Conservation (phyloP, 2,113 vertebrate species). For the Otis tarda region DNA sequence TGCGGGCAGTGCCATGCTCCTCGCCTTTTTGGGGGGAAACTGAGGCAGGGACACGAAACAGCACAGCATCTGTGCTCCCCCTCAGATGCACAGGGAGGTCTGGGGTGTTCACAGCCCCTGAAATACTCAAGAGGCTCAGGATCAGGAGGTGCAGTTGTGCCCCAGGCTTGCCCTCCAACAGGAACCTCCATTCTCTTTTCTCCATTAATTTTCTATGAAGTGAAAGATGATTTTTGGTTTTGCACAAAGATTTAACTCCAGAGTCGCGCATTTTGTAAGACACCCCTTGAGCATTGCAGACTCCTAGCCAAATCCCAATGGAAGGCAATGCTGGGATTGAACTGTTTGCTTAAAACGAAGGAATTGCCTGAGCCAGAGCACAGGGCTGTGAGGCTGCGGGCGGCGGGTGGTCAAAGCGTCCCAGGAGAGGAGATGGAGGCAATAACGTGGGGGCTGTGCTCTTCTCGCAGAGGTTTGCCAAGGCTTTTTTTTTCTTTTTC, state of each 20-base stretch:
- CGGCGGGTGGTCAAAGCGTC: neutral
- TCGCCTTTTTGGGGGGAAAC: neutral
- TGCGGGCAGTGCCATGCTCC: neutral
- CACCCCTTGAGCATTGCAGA: neutral
- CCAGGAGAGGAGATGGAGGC: neutral
- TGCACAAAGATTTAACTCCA: neutral
- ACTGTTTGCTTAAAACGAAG: neutral
- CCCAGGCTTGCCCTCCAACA: neutral
- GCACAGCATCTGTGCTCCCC: accelerated
- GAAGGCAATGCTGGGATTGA: neutral
- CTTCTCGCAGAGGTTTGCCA: neutral
- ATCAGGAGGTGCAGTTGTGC: neutral
- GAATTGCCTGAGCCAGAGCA: neutral
- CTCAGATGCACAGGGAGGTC: neutral
- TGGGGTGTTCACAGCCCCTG: neutral
- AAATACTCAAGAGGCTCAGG: neutral
- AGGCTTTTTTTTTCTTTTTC: neutral
- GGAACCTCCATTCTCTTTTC: neutral
- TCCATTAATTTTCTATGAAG: neutral
- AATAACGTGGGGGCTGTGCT: neutral
- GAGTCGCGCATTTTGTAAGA: neutral
- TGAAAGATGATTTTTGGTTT: neutral
- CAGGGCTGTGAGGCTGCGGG: neutral
- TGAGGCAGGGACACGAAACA: neutral
- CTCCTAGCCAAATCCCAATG: neutral